These are phyloP conservation scores for Dendrocincla fuliginosa DNA, from an alignment of 2,797 vertebrate genomes.

Conservation along the genomic window DNA sequence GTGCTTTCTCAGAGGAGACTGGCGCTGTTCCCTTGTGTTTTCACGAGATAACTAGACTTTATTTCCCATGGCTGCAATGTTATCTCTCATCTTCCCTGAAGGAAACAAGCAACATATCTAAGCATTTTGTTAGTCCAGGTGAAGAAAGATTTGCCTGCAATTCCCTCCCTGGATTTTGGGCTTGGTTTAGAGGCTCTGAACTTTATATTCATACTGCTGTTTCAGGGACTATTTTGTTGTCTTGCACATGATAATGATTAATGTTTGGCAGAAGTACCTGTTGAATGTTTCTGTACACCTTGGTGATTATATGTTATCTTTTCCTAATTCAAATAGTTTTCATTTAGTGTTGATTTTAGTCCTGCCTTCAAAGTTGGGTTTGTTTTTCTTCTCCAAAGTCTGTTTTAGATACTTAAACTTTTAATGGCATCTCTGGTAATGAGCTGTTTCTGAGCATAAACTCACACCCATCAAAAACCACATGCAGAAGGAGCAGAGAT, in stretches of 20 bases:
- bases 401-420: background rate
- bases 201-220: background rate
- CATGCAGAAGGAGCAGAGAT: background rate
- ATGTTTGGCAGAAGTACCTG: constrained; percentile 1
- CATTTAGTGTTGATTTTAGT: background rate
- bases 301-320: background rate
- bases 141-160: constrained; percentile 1
- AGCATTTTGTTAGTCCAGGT: constrained; percentile 20
- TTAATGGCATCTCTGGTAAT: background rate
- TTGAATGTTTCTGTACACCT: background rate
- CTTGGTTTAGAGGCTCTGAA: background rate
- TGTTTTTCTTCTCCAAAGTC: constrained; percentile 4
- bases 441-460: constrained; percentile 19
- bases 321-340: background rate
- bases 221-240: background rate
- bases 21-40: constrained; percentile 56
- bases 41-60: constrained; percentile 36
- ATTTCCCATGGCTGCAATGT: constrained; percentile 44
- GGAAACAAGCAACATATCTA: background rate
- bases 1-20: constrained; percentile 56
- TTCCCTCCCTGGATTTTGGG: background rate
- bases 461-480: background rate
- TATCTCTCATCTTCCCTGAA: constrained; percentile 35
- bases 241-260: background rate
- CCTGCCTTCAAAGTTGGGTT: background rate